Evolutionary conservation across 2,888 invertebrate genomes (phyloP), one percentile per base, ranked within the genome.

Genomic region (Rhogogaster chlorosoma): DNA sequence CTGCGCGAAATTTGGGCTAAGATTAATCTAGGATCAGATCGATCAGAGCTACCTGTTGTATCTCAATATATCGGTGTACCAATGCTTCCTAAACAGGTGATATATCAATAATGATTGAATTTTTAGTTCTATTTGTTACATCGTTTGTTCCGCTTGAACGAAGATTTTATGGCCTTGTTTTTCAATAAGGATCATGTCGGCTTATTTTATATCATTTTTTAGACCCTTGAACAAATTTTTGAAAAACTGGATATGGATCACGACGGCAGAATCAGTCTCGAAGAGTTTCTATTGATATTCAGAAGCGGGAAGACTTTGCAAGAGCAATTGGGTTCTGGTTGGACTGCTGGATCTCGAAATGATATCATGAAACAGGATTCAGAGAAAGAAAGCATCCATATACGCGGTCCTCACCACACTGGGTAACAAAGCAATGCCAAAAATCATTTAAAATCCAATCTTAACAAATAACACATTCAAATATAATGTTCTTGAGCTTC

Each of bases 1-100:
- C 93, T 96, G 85, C 93, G 95, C 86, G 95, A 95, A 87, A 95
- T 96, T 84, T 96, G 96, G 95, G 94, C 94, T 87, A 94, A 95
- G 86, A 93, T 96, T 83, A 95, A 95, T 7, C 95, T 96, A 10
- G 95, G 95, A 6, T 94, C 94, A 87, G 95, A 95, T 91, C 94
- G 95, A 89, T 94, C 94, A 78, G 96, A 97, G 91, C 94, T 96
- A 88, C 95, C 95, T 87, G 93, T 94, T 87, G 95, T 96, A 80
- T 96, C 96, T 91, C 94, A 95, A 90, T 95, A 95, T 86, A 95
- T 96, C 86, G 96, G 96, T 84, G 95, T 96, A 92, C 95, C 95
- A 88, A 95, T 95, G 88, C 94, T 96, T 91, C 95, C 96, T 26
- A 95, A 95, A 88, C 95, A 95, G 91, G 96, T 96, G 88, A 67